phyloP scores from a whole-genome alignment of 1,140 invertebrate species.

The Sycophaga agraensis region DNA sequence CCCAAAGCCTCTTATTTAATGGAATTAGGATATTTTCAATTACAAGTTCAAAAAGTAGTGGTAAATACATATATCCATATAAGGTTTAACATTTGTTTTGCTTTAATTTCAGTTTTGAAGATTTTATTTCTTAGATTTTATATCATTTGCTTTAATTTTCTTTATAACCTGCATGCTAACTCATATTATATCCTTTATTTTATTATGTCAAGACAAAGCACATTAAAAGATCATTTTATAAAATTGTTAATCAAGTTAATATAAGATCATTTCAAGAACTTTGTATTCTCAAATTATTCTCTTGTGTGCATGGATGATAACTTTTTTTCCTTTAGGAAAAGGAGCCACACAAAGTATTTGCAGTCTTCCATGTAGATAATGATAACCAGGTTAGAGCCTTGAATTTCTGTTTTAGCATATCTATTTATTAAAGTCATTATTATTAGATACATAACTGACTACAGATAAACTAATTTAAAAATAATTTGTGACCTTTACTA shows the following conservation, averaged over 20 bases:
- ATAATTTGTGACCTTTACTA: too few relatives aligned
- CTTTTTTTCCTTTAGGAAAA: conserved; percentile 65
- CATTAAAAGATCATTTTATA: too few relatives aligned
- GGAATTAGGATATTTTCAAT: conserved; percentile 72
- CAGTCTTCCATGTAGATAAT: conserved; percentile 68
- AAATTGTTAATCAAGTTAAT: too few relatives aligned
- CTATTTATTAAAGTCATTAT: neutral
- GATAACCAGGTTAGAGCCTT: conserved; percentile 65
- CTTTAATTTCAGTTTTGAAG: conserved; percentile 3
- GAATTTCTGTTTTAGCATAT: conserved; percentile 11
- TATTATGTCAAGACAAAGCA: too few relatives aligned
- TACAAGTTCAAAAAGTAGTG: conserved; percentile 63
- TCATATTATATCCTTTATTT: too few relatives aligned
- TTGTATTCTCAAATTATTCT: too few relatives aligned
- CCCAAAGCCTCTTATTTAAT: conserved; percentile 73
- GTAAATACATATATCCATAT: conserved; percentile 39
- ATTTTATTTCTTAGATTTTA: conserved; percentile 8
- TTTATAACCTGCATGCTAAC: neutral
- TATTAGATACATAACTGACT: neutral
- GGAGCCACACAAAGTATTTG: conserved; percentile 65
- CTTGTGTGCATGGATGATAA: conserved; percentile 48
- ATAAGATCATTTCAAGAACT: too few relatives aligned
- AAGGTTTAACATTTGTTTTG: neutral
- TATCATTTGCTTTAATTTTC: neutral
- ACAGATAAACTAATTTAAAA: too few relatives aligned